phyloP scores from a whole-genome alignment of 2,113 vertebrate species.

The Microcebus jonahi region DNA sequence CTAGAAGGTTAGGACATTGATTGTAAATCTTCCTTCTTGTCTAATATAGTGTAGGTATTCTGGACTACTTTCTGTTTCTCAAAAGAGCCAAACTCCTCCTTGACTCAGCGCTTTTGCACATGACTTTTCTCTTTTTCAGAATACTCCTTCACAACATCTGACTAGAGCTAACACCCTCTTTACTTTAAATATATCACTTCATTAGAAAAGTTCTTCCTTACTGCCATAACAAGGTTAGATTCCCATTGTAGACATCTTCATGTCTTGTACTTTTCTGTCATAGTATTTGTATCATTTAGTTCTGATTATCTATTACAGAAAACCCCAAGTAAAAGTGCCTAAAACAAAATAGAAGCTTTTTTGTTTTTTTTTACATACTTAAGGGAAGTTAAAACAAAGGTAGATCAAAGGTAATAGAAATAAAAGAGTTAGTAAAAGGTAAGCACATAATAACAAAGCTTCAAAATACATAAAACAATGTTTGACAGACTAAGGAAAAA shows the following conservation, averaged over 20 bases:
- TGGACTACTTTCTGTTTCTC: neutral
- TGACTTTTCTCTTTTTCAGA: neutral
- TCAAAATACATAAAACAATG: neutral
- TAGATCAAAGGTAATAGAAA: neutral
- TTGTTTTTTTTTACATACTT: neutral
- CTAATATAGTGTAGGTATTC: neutral
- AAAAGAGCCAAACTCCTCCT: neutral
- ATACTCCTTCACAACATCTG: neutral
- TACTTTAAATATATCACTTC: neutral
- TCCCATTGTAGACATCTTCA: neutral
- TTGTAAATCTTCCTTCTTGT: neutral
- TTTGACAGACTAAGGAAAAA: neutral
- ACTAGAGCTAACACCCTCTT: neutral
- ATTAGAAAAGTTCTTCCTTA: neutral
- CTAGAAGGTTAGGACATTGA: neutral
- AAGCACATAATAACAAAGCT: neutral
- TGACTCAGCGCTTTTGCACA: neutral
- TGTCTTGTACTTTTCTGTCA: neutral
- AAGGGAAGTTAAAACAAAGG: neutral
- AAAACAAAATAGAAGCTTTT: neutral
- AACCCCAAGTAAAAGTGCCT: neutral
- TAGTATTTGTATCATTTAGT: neutral
- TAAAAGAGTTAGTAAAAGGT: neutral
- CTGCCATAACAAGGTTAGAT: neutral
- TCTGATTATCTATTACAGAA: neutral